Base-by-base conservation (phyloP, 2,888 invertebrate genomes). In the Pterostichus niger region DNA sequence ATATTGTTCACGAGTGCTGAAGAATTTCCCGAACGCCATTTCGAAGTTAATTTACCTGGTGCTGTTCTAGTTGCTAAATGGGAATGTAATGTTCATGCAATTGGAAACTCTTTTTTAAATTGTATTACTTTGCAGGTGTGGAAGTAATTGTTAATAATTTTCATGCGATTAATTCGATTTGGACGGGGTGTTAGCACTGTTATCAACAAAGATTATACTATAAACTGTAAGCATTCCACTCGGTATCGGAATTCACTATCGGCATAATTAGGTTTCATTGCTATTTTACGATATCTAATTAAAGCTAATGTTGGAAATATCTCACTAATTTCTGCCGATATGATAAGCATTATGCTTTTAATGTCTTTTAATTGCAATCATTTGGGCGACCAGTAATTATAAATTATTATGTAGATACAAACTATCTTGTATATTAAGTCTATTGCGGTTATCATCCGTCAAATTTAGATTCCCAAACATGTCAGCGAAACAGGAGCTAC, bases 71-170 rank as follows among this genome's bases (percentile, higher is more conserved):
- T 64, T 64, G 68, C 24, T 71, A 71, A 71, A 71, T 71, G 68
- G 40, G 68, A 71, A 71, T 71, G 68, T 71, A 71, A 71, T 71
- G 68, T 71, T 71, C 68, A 71, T 71, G 68, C 68, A 71, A 71
- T 71, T 71, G 68, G 46, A 71, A 71, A 71, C 68, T 40, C 44
- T 71, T 7, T 71, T 71, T 71, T 71, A 44, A 71, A 71, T 71
- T 71, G 68, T 44, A 40, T 71, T 68, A 68, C 40, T 40, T 4
- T 13, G 40, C 68, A 71, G 68, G 68, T 71, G 68, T 71, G 40
- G 40, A 71, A 71, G 40, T 71, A 71, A 71, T 71, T 71, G 40
- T 71, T 71, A 9, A 71, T 71, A 71, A 44, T 71, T 40, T 71
- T 40, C 68, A 10, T 61, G 5, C 31, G 64, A 40, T 64, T 71